Evolutionary conservation across 1,140 invertebrate species (phyloP).

Genomic region (Pteromalus puparum): DNA sequence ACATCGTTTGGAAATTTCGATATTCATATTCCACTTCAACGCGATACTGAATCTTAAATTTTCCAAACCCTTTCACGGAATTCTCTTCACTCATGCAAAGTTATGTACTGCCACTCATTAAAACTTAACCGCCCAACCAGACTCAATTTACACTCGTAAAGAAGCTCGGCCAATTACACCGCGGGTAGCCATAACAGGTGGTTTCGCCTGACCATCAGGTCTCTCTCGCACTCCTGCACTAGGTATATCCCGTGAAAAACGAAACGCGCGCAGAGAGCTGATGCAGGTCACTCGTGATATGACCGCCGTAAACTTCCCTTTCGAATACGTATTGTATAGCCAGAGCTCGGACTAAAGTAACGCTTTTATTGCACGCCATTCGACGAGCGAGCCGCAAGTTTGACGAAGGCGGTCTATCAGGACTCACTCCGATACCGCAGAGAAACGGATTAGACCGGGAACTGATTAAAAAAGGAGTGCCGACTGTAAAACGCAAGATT

Average conservation of each 20-base stretch:
- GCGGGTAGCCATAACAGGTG: background rate
- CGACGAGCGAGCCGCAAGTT: too few species aligned
- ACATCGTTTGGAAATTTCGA: too few species aligned
- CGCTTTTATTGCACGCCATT: background rate
- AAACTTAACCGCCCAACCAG: background rate
- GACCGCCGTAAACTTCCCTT: background rate
- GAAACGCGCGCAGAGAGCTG: background rate
- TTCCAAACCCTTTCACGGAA: background rate
- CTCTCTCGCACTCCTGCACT: background rate
- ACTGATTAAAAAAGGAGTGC: too few species aligned
- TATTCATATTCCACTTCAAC: too few species aligned
- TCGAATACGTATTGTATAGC: too few species aligned
- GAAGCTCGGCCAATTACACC: background rate
- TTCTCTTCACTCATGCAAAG: too few species aligned
- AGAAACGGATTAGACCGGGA: too few species aligned
- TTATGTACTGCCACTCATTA: background rate
- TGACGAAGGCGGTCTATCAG: too few species aligned
- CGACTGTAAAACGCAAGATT: too few species aligned
- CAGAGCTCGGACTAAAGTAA: background rate
- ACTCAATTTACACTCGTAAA: background rate
- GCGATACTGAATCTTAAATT: background rate
- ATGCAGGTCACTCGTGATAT: background rate
- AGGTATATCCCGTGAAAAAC: background rate
- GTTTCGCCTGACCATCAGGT: background rate
- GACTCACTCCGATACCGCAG: too few species aligned